phyloP scores from a whole-genome alignment of 2,797 vertebrate genomes.

The Diceros bicornis region DNA sequence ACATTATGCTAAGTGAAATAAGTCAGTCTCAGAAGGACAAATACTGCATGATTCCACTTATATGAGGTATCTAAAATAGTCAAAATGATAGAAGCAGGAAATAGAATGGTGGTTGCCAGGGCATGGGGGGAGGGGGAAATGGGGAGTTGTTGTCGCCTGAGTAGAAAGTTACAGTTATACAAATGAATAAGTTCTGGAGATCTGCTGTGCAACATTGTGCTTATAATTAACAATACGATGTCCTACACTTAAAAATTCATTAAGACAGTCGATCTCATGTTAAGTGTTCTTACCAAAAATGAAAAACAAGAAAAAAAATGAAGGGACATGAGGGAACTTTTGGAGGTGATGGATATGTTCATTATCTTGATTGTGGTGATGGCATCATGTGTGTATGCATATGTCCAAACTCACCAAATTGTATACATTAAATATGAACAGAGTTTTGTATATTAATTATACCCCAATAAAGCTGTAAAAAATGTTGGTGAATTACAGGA shows the following conservation, averaged over 20 bases:
- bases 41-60: not conserved
- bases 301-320: not conserved
- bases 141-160: not conserved
- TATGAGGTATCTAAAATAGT: not conserved
- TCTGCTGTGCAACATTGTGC: not conserved
- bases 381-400: not conserved
- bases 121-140: too few relatives aligned
- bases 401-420: not conserved
- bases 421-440: not conserved
- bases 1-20: constrained; percentile 3
- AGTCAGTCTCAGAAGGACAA: not conserved
- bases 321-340: not conserved
- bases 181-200: not conserved
- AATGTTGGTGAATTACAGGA: not conserved
- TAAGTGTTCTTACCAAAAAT: not conserved
- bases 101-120: not conserved
- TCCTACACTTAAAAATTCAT: not conserved
- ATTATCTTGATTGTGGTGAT: not conserved
- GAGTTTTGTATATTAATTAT: not conserved
- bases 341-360: not conserved
- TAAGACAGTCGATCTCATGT: not conserved
- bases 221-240: not conserved
- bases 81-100: constrained; percentile 26
- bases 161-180: not conserved
- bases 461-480: not conserved